Evolutionary conservation across 2,888 invertebrate genomes (phyloP).

Genomic region (Anodontia alba): DNA sequence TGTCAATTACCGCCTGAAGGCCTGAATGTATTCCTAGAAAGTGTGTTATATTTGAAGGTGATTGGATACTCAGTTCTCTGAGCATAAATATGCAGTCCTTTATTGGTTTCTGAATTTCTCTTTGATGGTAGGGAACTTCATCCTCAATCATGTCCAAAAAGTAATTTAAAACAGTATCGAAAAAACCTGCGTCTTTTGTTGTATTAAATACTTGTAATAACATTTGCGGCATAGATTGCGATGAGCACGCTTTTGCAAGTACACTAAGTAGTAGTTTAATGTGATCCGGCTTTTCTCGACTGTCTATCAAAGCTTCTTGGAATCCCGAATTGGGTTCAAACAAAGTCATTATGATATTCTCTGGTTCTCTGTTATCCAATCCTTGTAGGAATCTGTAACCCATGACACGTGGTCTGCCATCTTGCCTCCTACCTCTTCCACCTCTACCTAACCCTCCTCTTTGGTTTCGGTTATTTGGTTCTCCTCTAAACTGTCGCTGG

Average conservation of each 20-base stretch:
- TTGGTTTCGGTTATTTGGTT: neutral
- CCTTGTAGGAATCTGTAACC: conserved; percentile 17
- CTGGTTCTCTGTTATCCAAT: conserved; percentile 29
- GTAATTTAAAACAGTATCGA: conserved; percentile 35
- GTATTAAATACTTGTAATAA: conserved; percentile 44
- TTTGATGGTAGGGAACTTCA: conserved; percentile 4
- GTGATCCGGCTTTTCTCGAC: conserved; percentile 16
- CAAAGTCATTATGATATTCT: conserved; percentile 33
- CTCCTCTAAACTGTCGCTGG: neutral
- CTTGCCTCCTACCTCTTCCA: neutral
- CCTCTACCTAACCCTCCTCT: conserved; percentile 20
- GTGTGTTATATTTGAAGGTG: conserved; percentile 44
- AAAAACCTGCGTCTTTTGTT: conserved; percentile 45
- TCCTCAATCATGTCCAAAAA: conserved; percentile 40
- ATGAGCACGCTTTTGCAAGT: conserved; percentile 53
- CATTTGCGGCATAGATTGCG: conserved; percentile 37
- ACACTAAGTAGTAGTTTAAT: conserved; percentile 34
- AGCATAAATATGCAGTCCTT: conserved; percentile 47
- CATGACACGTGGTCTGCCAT: conserved; percentile 10
- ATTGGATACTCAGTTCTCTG: conserved; percentile 37
- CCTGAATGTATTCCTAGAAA: conserved; percentile 48
- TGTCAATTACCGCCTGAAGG: conserved; percentile 42
- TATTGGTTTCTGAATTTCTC: conserved; percentile 33
- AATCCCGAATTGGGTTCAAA: conserved; percentile 30
- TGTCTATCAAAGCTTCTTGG: conserved; percentile 22